Percentiles rank a stretch among this genome's conserved stretches.
phyloP scores from a whole-genome alignment of 2,797 vertebrate species.

The Cyclopterus lumpus region DNA sequence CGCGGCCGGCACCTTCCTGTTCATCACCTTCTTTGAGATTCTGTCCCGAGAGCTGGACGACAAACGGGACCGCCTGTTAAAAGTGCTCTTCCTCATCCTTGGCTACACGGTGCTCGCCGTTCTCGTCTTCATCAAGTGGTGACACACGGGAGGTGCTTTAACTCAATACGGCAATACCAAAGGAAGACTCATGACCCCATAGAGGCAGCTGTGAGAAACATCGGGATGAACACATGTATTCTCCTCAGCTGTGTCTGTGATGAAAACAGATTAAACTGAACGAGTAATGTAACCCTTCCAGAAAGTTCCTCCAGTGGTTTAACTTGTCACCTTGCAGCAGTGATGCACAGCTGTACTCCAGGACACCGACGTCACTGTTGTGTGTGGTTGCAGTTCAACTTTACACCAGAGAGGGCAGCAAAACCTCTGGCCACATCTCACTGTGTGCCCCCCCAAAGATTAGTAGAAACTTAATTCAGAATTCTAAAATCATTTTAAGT shows the following conservation, averaged over 20 bases:
- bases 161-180: slow-evolving; percentile 18
- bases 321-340: not conserved
- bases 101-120: slow-evolving; percentile 88
- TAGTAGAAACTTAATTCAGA: not conserved
- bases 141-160: slow-evolving; percentile 54
- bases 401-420: not conserved
- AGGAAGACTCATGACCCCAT: not conserved
- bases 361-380: not conserved
- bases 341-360: not conserved
- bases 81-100: slow-evolving; percentile 91
- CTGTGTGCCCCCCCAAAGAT: not conserved
- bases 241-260: not conserved
- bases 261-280: not conserved
- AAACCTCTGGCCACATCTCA: not conserved
- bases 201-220: not conserved
- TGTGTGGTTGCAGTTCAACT: not conserved
- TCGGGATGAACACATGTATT: not conserved
- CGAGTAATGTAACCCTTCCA: not conserved
- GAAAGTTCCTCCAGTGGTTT: not conserved
- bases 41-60: slow-evolving; percentile 90
- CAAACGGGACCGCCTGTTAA: slow-evolving; percentile 90
- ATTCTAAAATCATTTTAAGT: not conserved
- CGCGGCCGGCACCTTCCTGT: slow-evolving; percentile 92
- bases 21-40: slow-evolving; percentile 94
- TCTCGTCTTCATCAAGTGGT: slow-evolving; percentile 91